Evolutionary conservation across 1,140 invertebrate genomes (phyloP), one percentile per base, ranked within the genome.

Genomic region (Drosophila trapezifrons): DNA sequence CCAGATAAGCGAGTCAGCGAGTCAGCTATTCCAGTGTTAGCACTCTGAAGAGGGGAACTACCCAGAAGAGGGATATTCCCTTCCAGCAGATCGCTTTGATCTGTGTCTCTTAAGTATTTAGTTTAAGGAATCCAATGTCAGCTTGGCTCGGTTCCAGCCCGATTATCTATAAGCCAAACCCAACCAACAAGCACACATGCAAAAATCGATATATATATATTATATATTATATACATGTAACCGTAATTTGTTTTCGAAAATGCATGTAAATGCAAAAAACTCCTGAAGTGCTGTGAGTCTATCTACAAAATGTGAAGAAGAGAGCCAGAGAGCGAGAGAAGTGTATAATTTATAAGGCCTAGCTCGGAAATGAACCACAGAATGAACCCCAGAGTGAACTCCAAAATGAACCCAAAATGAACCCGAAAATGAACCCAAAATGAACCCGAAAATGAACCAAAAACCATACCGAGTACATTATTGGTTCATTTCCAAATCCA

Each of bases 211-310:
- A 58, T 65, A 49, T 59, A 67, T 64, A 38, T n/a, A 38, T n/a
- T 57, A 58, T 65, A 43, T 59, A 66, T 67, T 51, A 58, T 62
- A 66, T 60, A 67, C 27, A 37, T 42, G 35, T 51, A 81, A 52
- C 45, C 52, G 56, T 79, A 42, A 54, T 65, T 65, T 77, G 46
- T 67, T 78, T 82, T 80, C 70, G 57, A 64, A 77, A 77, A 74
- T 56, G 40, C 65, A 79, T 54, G 13, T 75, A 66, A 71, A 57
- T 76, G 67, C 57, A 62, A 73, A 20, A 54, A 90, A 85, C 81
- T 78, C 74, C 74, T 73, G 59, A 90, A 82, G 83, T 85, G 89
- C 89, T 90, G 89, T 90, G 89, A 90, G 89, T 89, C 76, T 89
- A 83, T 77, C 57, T 81, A 76, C 55, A 76, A 76, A 54, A 42